Evolutionary conservation across 1,140 invertebrate species (phyloP), one percentile per base, ranked within the genome.

Genomic region (Neoseiulus cucumeris): DNA sequence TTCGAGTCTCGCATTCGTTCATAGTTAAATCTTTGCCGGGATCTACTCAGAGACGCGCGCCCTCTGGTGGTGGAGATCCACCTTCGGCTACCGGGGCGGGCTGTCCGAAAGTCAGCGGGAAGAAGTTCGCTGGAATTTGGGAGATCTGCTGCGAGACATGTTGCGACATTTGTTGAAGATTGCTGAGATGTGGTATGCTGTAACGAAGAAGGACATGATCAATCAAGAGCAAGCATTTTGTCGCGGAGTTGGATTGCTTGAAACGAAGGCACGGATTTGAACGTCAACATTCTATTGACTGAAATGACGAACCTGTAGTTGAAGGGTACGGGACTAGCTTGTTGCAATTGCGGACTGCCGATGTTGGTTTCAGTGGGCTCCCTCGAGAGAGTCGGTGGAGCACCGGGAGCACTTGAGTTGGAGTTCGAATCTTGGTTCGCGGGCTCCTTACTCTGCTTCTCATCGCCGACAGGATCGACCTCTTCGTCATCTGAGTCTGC

Each of bases 131-230:
- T 2, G 51, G 51, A 18, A 33, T 59, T 14, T 25, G 17, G 9
- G 51, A 59, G 25, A 33, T 17, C 14, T 25, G 14, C 51, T 17
- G 22, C 17, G 33, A 33, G 5, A 59, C 25, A 25, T 18, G 51
- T 25, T 59, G 51, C 14, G 51, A 59, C 51, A 59, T 59, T 9
- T 59, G 51, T 9, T 59, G 51, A 25, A 59, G 51, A 25, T 59
- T 59, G 51, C 51, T 59, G 1, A 59, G 51, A 33, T 59, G 51
- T 25, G 51, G 51, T 25, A 59, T 59, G 51, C 51, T 59, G 22
- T 18, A 29, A 20, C 2, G 33, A 22, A 9, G 6, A 59, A 25
- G 28, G 28, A 47, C 14, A 47, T 7, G 14, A 20, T 14, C 6
- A 47, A 14, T 25, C 20, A 7, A 47, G 14, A 47, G 14, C 28